phyloP scores from a whole-genome alignment of 1,140 invertebrate species.

The Neodiprion virginianus region DNA sequence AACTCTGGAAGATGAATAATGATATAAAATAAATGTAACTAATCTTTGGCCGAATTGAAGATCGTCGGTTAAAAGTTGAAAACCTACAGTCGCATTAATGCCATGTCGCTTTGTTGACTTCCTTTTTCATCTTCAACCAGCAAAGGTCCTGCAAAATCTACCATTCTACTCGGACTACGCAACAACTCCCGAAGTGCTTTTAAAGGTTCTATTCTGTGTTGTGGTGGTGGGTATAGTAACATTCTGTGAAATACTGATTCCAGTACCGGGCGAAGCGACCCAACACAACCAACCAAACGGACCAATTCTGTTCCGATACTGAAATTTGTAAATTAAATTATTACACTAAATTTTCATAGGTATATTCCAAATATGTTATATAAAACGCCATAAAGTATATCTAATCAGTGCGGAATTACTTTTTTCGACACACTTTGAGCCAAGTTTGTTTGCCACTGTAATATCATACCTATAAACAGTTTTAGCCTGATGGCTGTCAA shows the following conservation, averaged over 20 bases:
- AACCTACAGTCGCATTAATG: conserved; percentile 86
- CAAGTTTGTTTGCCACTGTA: no score
- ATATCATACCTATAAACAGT: conserved; percentile 79
- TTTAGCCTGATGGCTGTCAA: conserved; percentile 81
- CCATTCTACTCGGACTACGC: conserved; percentile 73
- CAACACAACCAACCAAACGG: conserved; percentile 82
- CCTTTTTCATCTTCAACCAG: conserved; percentile 77
- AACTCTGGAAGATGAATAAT: conserved; percentile 67
- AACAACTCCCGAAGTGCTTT: conserved; percentile 81
- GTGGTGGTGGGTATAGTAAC: conserved; percentile 84
- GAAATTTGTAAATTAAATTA: conserved; percentile 37
- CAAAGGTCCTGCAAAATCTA: conserved; percentile 74
- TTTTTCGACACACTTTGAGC: no score
- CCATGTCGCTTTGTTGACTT: conserved; percentile 85
- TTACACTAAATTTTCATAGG: no score
- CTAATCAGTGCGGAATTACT: no score
- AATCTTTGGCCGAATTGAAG: not conserved
- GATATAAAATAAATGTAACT: conserved; percentile 25
- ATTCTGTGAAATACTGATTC: conserved; percentile 93
- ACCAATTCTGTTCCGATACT: conserved; percentile 90
- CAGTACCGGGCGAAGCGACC: conserved; percentile 83
- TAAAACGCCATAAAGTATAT: no score
- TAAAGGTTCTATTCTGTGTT: conserved; percentile 84
- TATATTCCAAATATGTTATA: no score
- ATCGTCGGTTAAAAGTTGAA: conserved; percentile 11